These are phyloP conservation scores for Nipponacmea schrenckii DNA, from an alignment of 2,888 invertebrate genomes.

Conservation along the genomic window DNA sequence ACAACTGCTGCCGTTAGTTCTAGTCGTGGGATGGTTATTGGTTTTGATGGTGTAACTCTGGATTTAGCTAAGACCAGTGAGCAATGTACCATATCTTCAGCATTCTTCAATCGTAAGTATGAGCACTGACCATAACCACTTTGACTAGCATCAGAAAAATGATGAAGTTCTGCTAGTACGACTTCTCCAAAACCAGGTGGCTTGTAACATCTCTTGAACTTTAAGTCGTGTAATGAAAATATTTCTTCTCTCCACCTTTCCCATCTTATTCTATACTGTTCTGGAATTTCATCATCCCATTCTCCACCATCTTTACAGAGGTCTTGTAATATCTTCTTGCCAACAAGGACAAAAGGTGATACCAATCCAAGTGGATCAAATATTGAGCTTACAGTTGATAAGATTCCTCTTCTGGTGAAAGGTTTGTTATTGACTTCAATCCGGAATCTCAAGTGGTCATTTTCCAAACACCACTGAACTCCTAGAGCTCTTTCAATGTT, in stretches of 20 bases:
- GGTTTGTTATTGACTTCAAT: constrained; percentile 13
- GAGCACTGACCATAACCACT: constrained; percentile 4
- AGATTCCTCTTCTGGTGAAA: neutral
- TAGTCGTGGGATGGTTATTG: neutral
- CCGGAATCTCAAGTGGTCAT: constrained; percentile 24
- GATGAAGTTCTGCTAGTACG: constrained; percentile 1
- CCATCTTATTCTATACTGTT: constrained; percentile 1
- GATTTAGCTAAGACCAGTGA: neutral
- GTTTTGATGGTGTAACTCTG: neutral
- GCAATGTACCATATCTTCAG: neutral
- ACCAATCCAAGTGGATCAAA: constrained; percentile 19
- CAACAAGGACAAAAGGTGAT: constrained; percentile 9
- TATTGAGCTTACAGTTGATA: neutral
- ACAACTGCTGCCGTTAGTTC: neutral
- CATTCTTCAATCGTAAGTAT: constrained; percentile 5
- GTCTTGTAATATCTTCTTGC: constrained; percentile 11
- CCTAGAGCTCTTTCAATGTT: constrained; percentile 28
- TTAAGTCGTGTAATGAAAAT: neutral
- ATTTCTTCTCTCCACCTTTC: constrained; percentile 10
- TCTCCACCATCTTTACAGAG: constrained; percentile 4
- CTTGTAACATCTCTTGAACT: neutral
- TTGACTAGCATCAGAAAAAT: constrained; percentile 9
- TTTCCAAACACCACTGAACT: constrained; percentile 23
- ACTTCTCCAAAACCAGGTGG: neutral
- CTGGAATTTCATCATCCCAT: constrained; percentile 10